Base-by-base conservation (phyloP, 2,888 invertebrate species). In the Priocnemis perturbator region DNA sequence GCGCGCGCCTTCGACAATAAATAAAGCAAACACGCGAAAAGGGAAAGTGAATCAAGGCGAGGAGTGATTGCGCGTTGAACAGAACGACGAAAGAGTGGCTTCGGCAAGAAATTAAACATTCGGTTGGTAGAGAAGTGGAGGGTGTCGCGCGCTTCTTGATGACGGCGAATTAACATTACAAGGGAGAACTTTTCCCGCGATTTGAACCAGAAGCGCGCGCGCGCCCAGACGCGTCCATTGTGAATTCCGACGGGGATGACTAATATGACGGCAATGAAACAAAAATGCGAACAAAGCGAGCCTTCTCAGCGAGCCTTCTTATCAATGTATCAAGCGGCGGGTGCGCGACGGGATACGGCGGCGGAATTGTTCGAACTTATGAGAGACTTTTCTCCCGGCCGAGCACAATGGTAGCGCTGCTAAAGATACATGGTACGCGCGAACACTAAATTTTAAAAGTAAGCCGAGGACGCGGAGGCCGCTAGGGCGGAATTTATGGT, bases 331-430 rank as follows among this genome's bases (percentile, higher is more conserved):
- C 73, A 77, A 58, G 64, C 17, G 30, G 52, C 37, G 4, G 23
- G 50, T 11, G 48, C 17, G 37, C n/a, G 37, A 48, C 50, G 15
- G 50, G 47, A 30, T 37, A 52, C 48, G 67, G 55, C 64, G 67
- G 69, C 68, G 60, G 67, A 76, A 73, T 76, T 72, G 62, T 69
- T 63, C 44, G 37, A 74, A 74, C 76, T 78, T 76, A 79, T 78
- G 73, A 65, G 71, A 79, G 66, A 60, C 73, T 71, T 78, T 67
- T 62, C 21, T 55, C 5, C 50, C 58, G 45, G 14, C 37, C 55
- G 37, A 1, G 65, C 47, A 76, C 76, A 78, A 79, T 76, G 47
- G 71, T 52, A 63, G 50, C 50, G 15, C 50, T 1, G 19, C 50
- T 50, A 50, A 50, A 50, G 50, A 50, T 50, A 50, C 50, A 50